Percentiles rank a stretch among this genome's conserved stretches.
phyloP scores from a whole-genome alignment of 2,113 vertebrate genomes.

The Greenwoodochromis staneri region DNA sequence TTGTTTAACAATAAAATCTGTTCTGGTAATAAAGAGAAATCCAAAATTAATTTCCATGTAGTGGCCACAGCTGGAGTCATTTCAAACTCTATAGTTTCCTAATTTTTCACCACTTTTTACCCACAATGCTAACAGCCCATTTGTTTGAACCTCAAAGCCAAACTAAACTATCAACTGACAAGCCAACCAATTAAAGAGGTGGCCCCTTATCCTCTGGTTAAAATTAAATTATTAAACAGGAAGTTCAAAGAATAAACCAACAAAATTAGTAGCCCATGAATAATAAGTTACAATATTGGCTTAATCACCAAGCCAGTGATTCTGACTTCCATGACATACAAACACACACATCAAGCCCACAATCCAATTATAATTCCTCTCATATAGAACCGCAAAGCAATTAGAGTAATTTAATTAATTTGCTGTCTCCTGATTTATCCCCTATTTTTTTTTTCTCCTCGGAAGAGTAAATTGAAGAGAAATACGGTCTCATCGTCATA shows the following conservation, averaged over 20 bases:
- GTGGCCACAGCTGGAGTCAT: background rate
- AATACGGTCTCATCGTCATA: background rate
- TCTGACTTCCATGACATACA: background rate
- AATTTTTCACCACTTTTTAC: background rate
- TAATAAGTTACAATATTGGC: constrained; percentile 56
- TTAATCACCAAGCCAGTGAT: constrained; percentile 47
- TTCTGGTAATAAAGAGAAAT: background rate
- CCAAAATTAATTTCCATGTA: background rate
- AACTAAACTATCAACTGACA: constrained; percentile 1
- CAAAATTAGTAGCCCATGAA: constrained; percentile 43
- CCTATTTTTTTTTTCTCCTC: background rate
- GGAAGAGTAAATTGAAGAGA: constrained; percentile 26
- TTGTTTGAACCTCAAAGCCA: constrained; percentile 14
- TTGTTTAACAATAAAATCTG: background rate
- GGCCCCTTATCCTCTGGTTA: background rate
- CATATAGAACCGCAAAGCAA: constrained; percentile 28
- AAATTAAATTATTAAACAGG: constrained; percentile 29
- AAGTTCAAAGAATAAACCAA: constrained; percentile 47
- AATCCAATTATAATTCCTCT: constrained; percentile 49
- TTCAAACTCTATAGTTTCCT: background rate
- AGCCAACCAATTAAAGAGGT: constrained; percentile 19
- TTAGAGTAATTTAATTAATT: constrained; percentile 56
- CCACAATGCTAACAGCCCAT: background rate
- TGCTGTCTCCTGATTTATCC: constrained; percentile 1
- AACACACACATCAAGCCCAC: constrained; percentile 8